Conservation (phyloP, 2,797 vertebrate genomes). For the Pristis pectinata region DNA sequence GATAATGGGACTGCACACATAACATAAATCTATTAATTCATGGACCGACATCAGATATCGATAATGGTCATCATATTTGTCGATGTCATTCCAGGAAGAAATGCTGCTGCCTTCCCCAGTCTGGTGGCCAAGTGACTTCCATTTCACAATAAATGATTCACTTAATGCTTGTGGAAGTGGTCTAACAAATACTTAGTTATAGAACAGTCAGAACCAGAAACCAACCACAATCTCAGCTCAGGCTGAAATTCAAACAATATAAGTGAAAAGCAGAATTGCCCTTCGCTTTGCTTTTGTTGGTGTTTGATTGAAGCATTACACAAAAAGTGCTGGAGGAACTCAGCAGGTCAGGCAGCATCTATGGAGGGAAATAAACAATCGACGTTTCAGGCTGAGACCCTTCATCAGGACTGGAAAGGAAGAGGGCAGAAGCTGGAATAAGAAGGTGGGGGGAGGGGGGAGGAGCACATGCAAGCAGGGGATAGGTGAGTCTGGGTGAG, state of each 20-base stretch:
- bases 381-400: too few relatives aligned
- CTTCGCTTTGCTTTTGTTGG: not conserved
- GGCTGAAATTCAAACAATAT: not conserved
- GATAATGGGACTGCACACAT: not conserved
- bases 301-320: not conserved
- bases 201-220: not conserved
- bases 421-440: too few relatives aligned
- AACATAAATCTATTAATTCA: not conserved
- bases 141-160: not conserved
- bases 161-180: not conserved
- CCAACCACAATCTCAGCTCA: not conserved
- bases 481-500: too few relatives aligned
- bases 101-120: not conserved
- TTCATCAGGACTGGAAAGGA: too few relatives aligned
- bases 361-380: too few relatives aligned
- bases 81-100: not conserved
- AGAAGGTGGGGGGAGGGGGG: too few relatives aligned
- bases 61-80: not conserved
- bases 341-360: too few relatives aligned
- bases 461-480: too few relatives aligned
- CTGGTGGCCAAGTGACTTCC: not conserved
- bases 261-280: not conserved
- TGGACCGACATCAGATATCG: not conserved
- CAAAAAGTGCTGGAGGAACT: too few relatives aligned
- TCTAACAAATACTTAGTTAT: not conserved